Evolutionary conservation across 2,797 vertebrate genomes (phyloP), one percentile per base, ranked within the genome.

Genomic region (Anguilla pacifica): DNA sequence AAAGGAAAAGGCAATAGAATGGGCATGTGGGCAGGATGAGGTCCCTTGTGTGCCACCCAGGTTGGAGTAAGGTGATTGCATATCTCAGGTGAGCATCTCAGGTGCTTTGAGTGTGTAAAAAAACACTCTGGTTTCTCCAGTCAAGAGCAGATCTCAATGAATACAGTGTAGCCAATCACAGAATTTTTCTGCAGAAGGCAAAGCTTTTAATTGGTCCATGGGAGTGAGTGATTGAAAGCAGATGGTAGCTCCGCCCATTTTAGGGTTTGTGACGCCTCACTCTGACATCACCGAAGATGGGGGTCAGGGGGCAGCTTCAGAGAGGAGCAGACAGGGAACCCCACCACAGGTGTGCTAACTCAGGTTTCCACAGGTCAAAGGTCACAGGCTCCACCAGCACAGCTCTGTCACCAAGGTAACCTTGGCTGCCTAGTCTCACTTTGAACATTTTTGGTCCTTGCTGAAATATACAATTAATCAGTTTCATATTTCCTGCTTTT

Each of bases 391-490:
- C 15, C 25, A 31, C 49, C 82, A 25, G 4, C 28, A 15, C 51
- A 55, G 9, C 49, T n/a, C 81, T 83, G 82, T 28, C 49, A 31
- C 82, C 81, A 83, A n/a, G 51, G 81, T 31, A 51, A 83, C 81
- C 82, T 85, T 64, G 35, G 49, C 51, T 84, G 88, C 88, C 88
- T 70, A 9, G 31, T 28, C 67, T 15, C 43, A 3, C 70, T 91
- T 90, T 89, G 89, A 86, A 88, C 85, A 67, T 15, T 19, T 57
- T 86, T 85, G 64, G 79, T 49, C 85, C 43, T 70, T 83, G 79
- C 85, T 84, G 77, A 83, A 82, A 67, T 72, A 31, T 81, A 84
- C 89, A 90, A 86, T 88, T 90, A 89, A 90, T 89, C 86, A 72
- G 72, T 85, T 87, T 79, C 70, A 89, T 91, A 87, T 89, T 89